Evolutionary conservation across 2,888 invertebrate genomes (phyloP).

Genomic region (Campoplex capitator): DNA sequence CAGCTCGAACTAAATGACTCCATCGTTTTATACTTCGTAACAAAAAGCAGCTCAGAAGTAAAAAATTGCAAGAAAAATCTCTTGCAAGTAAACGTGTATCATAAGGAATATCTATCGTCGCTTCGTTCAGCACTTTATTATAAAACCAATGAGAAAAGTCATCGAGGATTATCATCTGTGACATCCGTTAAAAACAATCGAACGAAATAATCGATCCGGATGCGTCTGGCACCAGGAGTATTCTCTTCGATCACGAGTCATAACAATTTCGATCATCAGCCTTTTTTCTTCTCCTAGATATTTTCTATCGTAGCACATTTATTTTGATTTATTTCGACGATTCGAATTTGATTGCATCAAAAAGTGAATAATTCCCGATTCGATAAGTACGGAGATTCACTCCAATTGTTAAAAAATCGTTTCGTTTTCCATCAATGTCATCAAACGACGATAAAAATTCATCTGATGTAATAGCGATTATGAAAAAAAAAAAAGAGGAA

Average conservation of each 20-base stretch:
- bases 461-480: not conserved
- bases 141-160: not conserved
- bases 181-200: slow-evolving; percentile 18
- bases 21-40: not conserved
- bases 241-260: not conserved
- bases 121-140: too few relatives aligned
- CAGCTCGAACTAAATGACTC: not conserved
- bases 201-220: slow-evolving; percentile 34
- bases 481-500: not conserved
- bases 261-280: not conserved
- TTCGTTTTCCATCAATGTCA: not conserved
- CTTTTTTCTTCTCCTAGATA: not conserved
- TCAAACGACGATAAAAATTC: not conserved
- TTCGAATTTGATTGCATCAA: too few relatives aligned
- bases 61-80: not conserved
- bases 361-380: too few relatives aligned
- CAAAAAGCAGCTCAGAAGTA: not conserved
- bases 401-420: not conserved
- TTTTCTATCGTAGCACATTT: not conserved
- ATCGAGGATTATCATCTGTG: slow-evolving; percentile 11
- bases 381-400: not conserved
- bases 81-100: too few relatives aligned
- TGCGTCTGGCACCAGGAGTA: not conserved
- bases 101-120: not conserved
- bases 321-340: not conserved